Evolutionary conservation across 92 coral and sea anemone genomes (phyloP).

Genomic region (Phymanthus crucifer): DNA sequence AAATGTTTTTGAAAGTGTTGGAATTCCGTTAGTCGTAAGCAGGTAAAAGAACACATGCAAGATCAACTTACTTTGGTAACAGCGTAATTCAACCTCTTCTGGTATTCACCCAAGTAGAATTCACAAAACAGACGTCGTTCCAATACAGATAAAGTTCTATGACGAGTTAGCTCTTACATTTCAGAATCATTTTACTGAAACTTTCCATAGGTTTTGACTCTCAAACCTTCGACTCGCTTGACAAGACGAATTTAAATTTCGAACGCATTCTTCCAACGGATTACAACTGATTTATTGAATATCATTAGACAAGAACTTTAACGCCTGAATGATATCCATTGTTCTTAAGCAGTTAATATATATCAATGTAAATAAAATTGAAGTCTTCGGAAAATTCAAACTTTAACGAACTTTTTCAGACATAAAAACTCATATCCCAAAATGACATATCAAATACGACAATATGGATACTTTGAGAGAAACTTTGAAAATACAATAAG

Average conservation of each 20-base stretch:
- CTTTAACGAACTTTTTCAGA: background rate
- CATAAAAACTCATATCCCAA: background rate
- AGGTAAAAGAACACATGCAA: background rate
- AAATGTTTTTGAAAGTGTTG: background rate
- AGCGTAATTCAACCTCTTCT: background rate
- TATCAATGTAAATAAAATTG: background rate
- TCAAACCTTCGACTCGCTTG: background rate
- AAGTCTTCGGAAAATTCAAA: background rate
- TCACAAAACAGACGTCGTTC: background rate
- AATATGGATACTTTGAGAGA: background rate
- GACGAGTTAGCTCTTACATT: background rate
- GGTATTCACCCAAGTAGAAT: background rate
- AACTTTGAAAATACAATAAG: background rate
- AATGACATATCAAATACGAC: background rate
- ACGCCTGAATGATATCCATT: background rate
- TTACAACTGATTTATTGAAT: background rate
- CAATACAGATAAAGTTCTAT: background rate
- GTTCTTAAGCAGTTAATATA: background rate
- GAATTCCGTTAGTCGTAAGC: background rate
- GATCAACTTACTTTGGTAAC: background rate
- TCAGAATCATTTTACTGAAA: background rate
- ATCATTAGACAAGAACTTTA: background rate
- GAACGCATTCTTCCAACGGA: constrained; percentile 5
- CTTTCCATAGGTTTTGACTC: background rate
- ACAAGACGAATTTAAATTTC: background rate